Percentiles rank a stretch among this genome's conserved stretches.
Conservation (phyloP, 1,140 invertebrate genomes). For the Papilio machaon region DNA sequence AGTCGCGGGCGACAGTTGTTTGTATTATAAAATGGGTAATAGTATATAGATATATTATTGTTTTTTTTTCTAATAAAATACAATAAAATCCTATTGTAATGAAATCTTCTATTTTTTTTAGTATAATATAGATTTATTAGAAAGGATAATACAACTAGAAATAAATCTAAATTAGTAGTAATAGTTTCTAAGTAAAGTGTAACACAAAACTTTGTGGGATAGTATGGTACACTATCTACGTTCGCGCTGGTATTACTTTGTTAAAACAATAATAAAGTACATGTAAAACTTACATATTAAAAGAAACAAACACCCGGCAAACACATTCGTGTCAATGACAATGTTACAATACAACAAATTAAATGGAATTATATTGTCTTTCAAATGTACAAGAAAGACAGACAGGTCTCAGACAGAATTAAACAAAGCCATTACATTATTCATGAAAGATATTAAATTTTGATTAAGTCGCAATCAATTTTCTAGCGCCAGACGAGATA, state of each 20-base stretch:
- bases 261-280: not conserved
- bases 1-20: no score
- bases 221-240: no score
- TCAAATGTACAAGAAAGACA: not conserved
- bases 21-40: no score
- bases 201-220: no score
- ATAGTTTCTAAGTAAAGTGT: no score
- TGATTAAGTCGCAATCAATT: constrained; percentile 15
- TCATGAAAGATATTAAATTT: constrained; percentile 23
- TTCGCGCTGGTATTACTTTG: not conserved
- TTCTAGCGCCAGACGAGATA: constrained; percentile 15
- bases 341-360: not conserved
- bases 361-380: not conserved
- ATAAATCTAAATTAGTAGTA: no score
- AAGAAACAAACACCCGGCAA: not conserved
- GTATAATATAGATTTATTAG: no score
- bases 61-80: no score
- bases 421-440: constrained; percentile 17
- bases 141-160: no score
- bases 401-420: not conserved
- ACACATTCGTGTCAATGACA: not conserved
- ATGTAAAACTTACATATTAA: not conserved
- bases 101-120: no score
- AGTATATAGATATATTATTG: no score
- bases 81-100: no score